Evolutionary conservation across 2,113 vertebrate genomes (phyloP).

Genomic region (Podarcis raffonei): DNA sequence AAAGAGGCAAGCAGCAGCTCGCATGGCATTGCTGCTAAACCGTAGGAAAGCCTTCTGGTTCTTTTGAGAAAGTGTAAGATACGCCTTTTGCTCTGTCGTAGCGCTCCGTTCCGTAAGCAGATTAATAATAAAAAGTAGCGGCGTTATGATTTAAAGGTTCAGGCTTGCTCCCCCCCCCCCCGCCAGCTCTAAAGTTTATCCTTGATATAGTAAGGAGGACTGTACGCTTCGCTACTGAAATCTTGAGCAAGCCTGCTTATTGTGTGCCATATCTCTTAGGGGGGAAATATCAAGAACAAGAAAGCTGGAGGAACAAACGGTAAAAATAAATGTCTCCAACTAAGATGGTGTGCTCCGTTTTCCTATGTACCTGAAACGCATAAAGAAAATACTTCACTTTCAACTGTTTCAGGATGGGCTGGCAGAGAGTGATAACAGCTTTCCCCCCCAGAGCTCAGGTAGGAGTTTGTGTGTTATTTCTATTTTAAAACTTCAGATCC

Average conservation of each 20-base stretch:
- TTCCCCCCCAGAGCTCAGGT: slow-evolving; percentile 18
- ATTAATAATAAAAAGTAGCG: slow-evolving; percentile 66
- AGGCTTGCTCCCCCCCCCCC: not conserved
- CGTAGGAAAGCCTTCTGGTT: not conserved
- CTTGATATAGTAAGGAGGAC: not conserved
- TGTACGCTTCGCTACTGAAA: rapidly evolving
- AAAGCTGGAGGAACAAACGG: slow-evolving; percentile 16
- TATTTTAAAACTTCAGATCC: slow-evolving; percentile 27
- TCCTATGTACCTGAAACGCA: slow-evolving; percentile 18
- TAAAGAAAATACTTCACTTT: not conserved
- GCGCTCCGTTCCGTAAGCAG: slow-evolving; percentile 32
- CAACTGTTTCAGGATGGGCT: not conserved
- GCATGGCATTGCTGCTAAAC: not conserved
- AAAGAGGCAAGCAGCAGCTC: not conserved
- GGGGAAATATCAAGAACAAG: rapidly evolving
- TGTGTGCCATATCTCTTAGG: not conserved
- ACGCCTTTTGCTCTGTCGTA: not conserved
- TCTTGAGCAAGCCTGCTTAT: not conserved
- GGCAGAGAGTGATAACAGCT: slow-evolving; percentile 6
- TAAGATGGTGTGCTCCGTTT: not conserved
- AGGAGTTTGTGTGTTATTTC: slow-evolving; percentile 24
- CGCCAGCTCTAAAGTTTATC: slow-evolving; percentile 1
- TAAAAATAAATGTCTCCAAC: slow-evolving; percentile 21
- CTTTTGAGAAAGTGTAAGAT: slow-evolving; percentile 6
- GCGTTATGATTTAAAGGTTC: slow-evolving; percentile 26